Evolutionary conservation across 37 sponge, comb jelly and placozoan genomes (phyloP), one percentile per base, ranked within the genome.

Genomic region (Chondrilla cf. caribensis): DNA sequence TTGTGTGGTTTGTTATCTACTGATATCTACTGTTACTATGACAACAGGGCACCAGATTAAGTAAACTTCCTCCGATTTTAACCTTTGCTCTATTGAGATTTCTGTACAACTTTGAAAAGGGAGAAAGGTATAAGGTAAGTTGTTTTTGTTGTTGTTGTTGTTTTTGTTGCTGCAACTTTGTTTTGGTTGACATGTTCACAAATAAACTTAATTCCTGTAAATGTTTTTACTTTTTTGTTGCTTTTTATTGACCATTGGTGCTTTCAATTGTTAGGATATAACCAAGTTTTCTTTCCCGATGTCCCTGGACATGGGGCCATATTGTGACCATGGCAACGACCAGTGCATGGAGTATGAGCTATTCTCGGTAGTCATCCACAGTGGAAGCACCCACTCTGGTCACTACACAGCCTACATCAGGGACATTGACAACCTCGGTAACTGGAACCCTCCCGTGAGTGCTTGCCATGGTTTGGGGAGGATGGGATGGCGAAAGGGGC

Each of bases 341-440:
- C 60, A 65, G 22, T 54, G 44, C 58, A 25, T 38, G 3, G 19
- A 66, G 54, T 96, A 93, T 62, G 93, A 96, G 79, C 85, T 96
- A 21, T 96, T 84, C 93, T 96, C 96, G 22, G 96, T 96, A 26
- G 91, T 96, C 31, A 83, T 96, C 17, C 96, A 96, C 86, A 84
- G 95, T 77, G 95, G 95, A n/a, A 92, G 92, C 62, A 92, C 95
- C 7, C 90, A 95, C 73, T 92, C 92, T 18, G 95, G 95, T 11
- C 95, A 95, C 84, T 95, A 95, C 59, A 86, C 80, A 35, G 91
- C 95, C 31, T 89, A 85, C 83, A 95, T 95, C 36, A 76, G 90
- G 54, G 95, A 95, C 60, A 70, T 89, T 0, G 90, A 92, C 38
- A 58, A 78, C 68, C 86, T 95, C 5, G 95, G 95, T 26, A 47